A percentile compares a stretch with the other conserved stretches of the same genome.
These are phyloP conservation scores for Parapristionchus giblindavisi DNA, from an alignment of 2,888 invertebrate species.

Conservation along the genomic window DNA sequence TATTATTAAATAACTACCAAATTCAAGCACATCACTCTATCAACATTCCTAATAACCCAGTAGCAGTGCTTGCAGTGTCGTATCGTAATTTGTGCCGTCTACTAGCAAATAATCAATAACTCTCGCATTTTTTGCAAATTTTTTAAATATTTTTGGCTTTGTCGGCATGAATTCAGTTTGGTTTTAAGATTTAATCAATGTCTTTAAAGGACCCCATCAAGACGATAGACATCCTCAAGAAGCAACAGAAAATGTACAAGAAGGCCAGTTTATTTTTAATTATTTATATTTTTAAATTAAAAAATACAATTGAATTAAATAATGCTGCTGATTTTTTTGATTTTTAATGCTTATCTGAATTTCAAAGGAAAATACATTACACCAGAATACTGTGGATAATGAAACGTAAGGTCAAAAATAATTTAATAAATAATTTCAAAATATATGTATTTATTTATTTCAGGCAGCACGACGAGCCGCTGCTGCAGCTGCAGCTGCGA, in stretches of 20 bases:
- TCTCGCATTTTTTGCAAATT: too few relatives aligned
- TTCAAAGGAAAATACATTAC: not conserved
- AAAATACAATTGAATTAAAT: not conserved
- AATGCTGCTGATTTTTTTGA: too few relatives aligned
- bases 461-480: conserved; percentile 16
- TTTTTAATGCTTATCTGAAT: too few relatives aligned
- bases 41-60: too few relatives aligned
- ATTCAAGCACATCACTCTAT: too few relatives aligned
- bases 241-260: conserved; percentile 51
- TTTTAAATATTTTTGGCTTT: too few relatives aligned
- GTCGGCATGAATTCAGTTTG: not conserved
- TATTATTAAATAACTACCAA: too few relatives aligned
- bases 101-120: not conserved
- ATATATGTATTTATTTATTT: not conserved
- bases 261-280: conserved; percentile 22
- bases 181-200: not conserved
- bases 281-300: not conserved
- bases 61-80: too few relatives aligned
- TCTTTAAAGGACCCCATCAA: conserved; percentile 34
- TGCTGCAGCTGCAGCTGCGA: conserved; percentile 16
- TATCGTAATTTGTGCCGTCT: too few relatives aligned
- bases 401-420: too few relatives aligned
- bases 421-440: too few relatives aligned
- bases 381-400: too few relatives aligned
- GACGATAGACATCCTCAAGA: conserved; percentile 54